Conservation (phyloP, 2,797 vertebrate species). For the Eulemur mongoz region DNA sequence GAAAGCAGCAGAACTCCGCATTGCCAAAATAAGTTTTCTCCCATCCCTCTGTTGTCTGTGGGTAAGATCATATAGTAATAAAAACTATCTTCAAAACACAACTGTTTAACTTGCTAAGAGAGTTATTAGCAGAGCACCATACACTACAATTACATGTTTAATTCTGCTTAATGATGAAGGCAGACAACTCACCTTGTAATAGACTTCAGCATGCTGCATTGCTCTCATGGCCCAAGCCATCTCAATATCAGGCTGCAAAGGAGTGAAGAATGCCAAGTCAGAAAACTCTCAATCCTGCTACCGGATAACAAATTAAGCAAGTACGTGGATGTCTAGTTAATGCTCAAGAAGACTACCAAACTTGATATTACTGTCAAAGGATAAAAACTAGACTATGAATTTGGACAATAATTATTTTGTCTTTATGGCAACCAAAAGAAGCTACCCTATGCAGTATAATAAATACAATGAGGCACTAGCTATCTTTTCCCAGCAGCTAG, state of each 20-base stretch:
- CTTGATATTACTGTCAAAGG: background rate
- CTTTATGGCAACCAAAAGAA: conserved; percentile 10
- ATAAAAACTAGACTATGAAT: conserved; percentile 29
- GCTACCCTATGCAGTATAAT: background rate
- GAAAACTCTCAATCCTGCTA: background rate
- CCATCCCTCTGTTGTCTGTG: background rate
- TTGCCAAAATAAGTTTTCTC: conserved; percentile 34
- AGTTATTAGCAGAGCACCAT: conserved; percentile 8
- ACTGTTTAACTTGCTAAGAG: conserved; percentile 35
- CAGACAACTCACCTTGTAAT: conserved; percentile 77
- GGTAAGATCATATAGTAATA: conserved; percentile 10
- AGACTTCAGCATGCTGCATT: conserved; percentile 86
- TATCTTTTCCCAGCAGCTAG: conserved; percentile 16
- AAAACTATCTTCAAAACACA: conserved; percentile 48
- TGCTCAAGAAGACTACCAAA: conserved; percentile 23
- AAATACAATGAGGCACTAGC: background rate
- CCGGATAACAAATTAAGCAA: conserved; percentile 18
- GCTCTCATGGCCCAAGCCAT: conserved; percentile 86
- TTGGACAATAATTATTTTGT: background rate
- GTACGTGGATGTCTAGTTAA: background rate
- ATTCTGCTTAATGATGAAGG: conserved; percentile 38
- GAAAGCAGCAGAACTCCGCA: background rate
- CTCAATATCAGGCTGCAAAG: conserved; percentile 82
- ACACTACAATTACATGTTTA: background rate
- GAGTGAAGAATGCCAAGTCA: conserved; percentile 46